Evolutionary conservation across 1,140 invertebrate species (phyloP), one percentile per base, ranked within the genome.

Genomic region (Potamilus streckersoni): DNA sequence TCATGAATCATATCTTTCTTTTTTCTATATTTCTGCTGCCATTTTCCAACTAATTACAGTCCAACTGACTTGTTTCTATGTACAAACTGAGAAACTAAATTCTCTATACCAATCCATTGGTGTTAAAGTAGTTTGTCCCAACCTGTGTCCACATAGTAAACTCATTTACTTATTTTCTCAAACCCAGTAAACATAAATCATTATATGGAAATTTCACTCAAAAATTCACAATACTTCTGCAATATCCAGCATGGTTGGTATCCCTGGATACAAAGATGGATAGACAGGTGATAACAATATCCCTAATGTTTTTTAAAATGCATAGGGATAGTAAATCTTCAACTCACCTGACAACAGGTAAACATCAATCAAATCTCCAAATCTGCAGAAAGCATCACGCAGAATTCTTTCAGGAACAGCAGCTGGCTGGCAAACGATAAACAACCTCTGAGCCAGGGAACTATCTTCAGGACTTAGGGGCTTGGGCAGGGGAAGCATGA

Each of bases 361-460:
- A 6, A 97, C 95, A 88, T 97, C 95, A 80, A 97, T 97, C 2
- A 98, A 91, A 86, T 95, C 94, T n/a, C 96, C 96, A 92, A 97
- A 98, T 82, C 96, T 93, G 83, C 94, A 95, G 87, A 98, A 98
- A 2, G 95, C 93, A 90, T 98, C 96, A 84, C 94, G 93, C 86
- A 98, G 91, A n/a, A 94, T 93, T 78, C 93, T 92, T 66, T 94
- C 92, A 2, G 95, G 93, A 20, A 96, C 94, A 69, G 96, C 93
- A 77, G 93, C 92, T 19, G 95, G 95, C 68, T 95, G 94, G 74
- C 84, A 86, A 1, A 90, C 86, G 55, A 89, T 85, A 66, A 88
- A 89, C 57, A 89, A 91, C 88, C 93, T 91, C 84, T 94, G 93
- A 16, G 91, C 93, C 12, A 93, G 92, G n/a, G 92, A 90, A 13